A percentile compares a stretch with the other conserved stretches of the same genome.
phyloP scores from a whole-genome alignment of 2,797 vertebrate genomes.

The Euphonia xanthogaster region DNA sequence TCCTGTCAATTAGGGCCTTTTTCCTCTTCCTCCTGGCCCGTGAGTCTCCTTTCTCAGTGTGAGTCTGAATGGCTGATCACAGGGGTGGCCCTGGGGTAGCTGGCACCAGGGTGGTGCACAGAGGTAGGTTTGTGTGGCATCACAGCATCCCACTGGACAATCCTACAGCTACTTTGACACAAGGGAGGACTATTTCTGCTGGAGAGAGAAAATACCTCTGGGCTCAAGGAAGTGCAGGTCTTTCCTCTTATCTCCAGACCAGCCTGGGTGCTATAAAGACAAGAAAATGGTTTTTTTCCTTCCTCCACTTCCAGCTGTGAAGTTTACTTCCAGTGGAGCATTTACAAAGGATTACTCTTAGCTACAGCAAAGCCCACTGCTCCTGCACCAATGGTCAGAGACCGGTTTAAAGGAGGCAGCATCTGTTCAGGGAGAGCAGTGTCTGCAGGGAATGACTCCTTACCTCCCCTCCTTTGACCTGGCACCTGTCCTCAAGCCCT shows the following conservation, averaged over 20 bases:
- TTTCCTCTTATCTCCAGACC: neutral
- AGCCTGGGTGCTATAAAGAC: neutral
- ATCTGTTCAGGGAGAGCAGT: neutral
- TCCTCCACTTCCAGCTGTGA: neutral
- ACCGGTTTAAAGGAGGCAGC: accelerated
- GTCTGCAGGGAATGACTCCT: neutral
- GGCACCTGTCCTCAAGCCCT: neutral
- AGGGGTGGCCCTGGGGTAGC: neutral
- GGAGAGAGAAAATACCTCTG: neutral
- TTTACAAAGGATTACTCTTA: neutral
- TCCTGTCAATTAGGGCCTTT: conserved; percentile 51
- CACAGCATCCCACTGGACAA: neutral
- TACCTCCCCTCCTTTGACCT: neutral
- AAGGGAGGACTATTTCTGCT: neutral
- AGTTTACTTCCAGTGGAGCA: neutral
- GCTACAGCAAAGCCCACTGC: neutral
- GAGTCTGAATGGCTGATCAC: neutral
- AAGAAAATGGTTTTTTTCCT: neutral
- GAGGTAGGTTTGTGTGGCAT: neutral
- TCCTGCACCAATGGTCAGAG: neutral
- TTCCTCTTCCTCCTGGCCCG: neutral
- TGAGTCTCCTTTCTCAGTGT: neutral
- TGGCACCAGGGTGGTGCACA: neutral
- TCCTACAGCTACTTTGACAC: neutral
- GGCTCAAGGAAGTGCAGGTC: neutral